These are phyloP conservation scores for Leucozona laternaria DNA, from an alignment of 2,888 invertebrate genomes.

Conservation along the genomic window DNA sequence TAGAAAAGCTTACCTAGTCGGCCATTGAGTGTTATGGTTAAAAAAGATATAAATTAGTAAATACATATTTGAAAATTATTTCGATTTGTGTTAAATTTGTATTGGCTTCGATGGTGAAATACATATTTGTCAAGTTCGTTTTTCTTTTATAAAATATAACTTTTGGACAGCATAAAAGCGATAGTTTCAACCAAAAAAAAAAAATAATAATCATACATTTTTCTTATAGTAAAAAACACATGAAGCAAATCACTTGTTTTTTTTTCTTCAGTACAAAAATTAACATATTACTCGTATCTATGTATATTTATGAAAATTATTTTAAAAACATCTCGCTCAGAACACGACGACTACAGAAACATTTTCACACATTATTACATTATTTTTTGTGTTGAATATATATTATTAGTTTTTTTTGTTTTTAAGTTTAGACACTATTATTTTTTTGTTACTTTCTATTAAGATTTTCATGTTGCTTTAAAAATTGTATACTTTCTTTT, in stretches of 20 bases:
- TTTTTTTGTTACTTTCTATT: constrained; percentile 41
- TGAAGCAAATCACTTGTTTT: neutral
- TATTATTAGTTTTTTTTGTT: constrained; percentile 19
- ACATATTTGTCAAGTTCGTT: too few relatives aligned
- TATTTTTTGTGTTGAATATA: constrained; percentile 37
- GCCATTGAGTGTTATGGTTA: too few relatives aligned
- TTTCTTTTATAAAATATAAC: neutral
- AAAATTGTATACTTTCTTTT: constrained; percentile 55
- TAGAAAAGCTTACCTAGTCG: too few relatives aligned
- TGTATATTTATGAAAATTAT: neutral
- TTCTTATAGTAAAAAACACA: neutral
- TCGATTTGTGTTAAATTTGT: too few relatives aligned
- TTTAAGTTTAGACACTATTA: constrained; percentile 24
- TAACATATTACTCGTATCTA: neutral
- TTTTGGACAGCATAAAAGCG: neutral
- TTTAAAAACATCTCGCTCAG: constrained; percentile 41
- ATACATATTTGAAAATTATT: too few relatives aligned
- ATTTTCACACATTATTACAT: constrained; percentile 57
- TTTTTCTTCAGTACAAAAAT: neutral
- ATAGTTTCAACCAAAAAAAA: neutral
- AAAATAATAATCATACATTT: constrained; percentile 29
- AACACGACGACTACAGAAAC: constrained; percentile 58
- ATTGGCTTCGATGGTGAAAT: too few relatives aligned
- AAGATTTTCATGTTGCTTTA: constrained; percentile 42
- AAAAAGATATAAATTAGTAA: too few relatives aligned